Base-by-base conservation (phyloP, 2,113 vertebrate genomes). In the Clinocottus analis region DNA sequence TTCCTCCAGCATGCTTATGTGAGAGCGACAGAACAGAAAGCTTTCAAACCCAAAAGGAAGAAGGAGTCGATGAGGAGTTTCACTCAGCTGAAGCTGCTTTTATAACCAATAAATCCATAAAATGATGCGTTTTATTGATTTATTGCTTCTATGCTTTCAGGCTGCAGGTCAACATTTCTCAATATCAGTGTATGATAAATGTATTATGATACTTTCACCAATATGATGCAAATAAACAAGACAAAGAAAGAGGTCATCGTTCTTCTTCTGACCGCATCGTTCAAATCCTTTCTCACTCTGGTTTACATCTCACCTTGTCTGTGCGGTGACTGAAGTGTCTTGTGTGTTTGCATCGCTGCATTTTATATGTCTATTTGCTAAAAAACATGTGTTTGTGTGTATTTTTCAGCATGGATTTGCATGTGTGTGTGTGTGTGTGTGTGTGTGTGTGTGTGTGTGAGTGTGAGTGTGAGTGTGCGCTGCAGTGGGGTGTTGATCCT, bases 1-100 rank as follows among this genome's bases (percentile, higher is more conserved):
- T 85, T 86, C 79, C 63, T 77, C 2, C 21, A 41, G 60, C 41
- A 56, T 47, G 85, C 77, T 85, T 79, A 79, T 76, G 27, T 68
- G 39, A 41, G 53, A 61, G 53, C 8, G 41, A 29, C 37, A 55
- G 39, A 71, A 66, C 71, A 61, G 12, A 29, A n/a, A 84, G 64
- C 53, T 29, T 66, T 55, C 70, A 41, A 61, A 76, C 84, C 59
- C 61, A 43, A 72, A 77, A 69, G 19, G 43, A 73, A 14, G 4
- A 77, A 71, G 80, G 68, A 90, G 87, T 67, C 21, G 58, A n/a
- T 17, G 49, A 73, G 47, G 33, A n/a, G 31, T 60, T 47, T 68
- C 53, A 77, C 33, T 56, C 37, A 61, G 62, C 41, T 71, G 51
- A 23, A 70, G 41, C 25, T 39, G 39, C 16, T 35, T 79, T 72